Conservation (phyloP, 2,888 invertebrate genomes). For the Synanthedon vespiformis region DNA sequence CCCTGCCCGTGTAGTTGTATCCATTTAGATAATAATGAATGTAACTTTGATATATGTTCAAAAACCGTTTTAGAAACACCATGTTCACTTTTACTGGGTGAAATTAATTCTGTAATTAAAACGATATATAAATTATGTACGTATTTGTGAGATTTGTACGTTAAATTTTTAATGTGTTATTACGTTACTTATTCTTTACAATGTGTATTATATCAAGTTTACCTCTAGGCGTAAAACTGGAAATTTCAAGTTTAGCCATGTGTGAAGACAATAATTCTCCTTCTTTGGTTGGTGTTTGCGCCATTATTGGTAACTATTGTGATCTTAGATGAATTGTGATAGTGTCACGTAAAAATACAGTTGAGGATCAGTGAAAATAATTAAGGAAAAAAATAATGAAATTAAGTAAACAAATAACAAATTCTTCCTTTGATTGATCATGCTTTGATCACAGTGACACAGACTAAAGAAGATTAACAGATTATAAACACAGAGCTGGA, state of each 20-base stretch:
- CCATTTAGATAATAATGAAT: slow-evolving; percentile 42
- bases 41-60: slow-evolving; percentile 42
- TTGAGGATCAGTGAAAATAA: too few relatives aligned
- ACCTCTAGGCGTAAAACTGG: slow-evolving; percentile 37
- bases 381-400: too few relatives aligned
- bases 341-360: too few relatives aligned
- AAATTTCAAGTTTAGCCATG: neutral
- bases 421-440: too few relatives aligned
- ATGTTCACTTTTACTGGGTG: slow-evolving; percentile 39
- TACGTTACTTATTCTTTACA: neutral
- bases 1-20: slow-evolving; percentile 38
- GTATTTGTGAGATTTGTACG: neutral
- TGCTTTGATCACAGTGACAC: too few relatives aligned
- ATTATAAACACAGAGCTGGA: too few relatives aligned
- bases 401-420: too few relatives aligned
- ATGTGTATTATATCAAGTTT: slow-evolving; percentile 1
- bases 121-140: neutral
- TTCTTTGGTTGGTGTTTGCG: slow-evolving; percentile 28
- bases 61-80: slow-evolving; percentile 50
- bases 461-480: too few relatives aligned
- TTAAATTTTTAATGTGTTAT: neutral
- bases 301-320: slow-evolving; percentile 18
- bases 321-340: too few relatives aligned
- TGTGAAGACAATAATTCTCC: neutral
- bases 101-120: slow-evolving; percentile 38